phyloP scores from a whole-genome alignment of 2,888 invertebrate species.

The Cryptocephalus primarius region DNA sequence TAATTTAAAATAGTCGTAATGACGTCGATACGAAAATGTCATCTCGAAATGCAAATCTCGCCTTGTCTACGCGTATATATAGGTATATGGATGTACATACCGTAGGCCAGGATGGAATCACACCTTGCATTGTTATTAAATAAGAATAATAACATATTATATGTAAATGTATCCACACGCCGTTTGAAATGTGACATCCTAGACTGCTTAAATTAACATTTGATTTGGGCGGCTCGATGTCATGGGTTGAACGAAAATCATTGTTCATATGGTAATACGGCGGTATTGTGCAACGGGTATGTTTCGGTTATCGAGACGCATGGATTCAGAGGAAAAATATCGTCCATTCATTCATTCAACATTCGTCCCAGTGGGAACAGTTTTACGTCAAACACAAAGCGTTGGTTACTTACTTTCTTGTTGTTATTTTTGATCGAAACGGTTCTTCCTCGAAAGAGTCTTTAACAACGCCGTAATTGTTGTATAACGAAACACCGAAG shows the following conservation, averaged over 20 bases:
- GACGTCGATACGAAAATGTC: slow-evolving; percentile 17
- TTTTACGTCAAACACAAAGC: too few species aligned
- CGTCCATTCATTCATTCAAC: neutral
- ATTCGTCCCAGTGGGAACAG: too few species aligned
- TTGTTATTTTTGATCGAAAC: too few species aligned
- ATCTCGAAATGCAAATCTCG: slow-evolving; percentile 18
- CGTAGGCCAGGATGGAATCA: slow-evolving; percentile 27
- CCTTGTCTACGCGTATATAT: slow-evolving; percentile 9
- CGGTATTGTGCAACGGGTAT: neutral
- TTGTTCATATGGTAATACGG: slow-evolving; percentile 36
- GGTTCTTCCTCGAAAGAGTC: too few species aligned
- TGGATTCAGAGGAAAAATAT: neutral
- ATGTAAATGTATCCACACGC: slow-evolving; percentile 37
- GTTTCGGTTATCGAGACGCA: neutral
- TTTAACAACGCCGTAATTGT: too few species aligned
- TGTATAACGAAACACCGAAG: too few species aligned
- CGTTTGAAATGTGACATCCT: slow-evolving; percentile 35
- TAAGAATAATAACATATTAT: slow-evolving; percentile 40
- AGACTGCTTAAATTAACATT: slow-evolving; percentile 37
- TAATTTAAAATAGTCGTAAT: slow-evolving; percentile 5
- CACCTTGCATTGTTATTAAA: slow-evolving; percentile 39
- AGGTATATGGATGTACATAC: slow-evolving; percentile 5
- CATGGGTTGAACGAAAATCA: slow-evolving; percentile 35
- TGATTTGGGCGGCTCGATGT: slow-evolving; percentile 32
- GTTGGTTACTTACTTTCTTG: too few species aligned